Conservation (phyloP, 53 echinoderm and acorn worm genomes). For the Paracentrotus lividus region DNA sequence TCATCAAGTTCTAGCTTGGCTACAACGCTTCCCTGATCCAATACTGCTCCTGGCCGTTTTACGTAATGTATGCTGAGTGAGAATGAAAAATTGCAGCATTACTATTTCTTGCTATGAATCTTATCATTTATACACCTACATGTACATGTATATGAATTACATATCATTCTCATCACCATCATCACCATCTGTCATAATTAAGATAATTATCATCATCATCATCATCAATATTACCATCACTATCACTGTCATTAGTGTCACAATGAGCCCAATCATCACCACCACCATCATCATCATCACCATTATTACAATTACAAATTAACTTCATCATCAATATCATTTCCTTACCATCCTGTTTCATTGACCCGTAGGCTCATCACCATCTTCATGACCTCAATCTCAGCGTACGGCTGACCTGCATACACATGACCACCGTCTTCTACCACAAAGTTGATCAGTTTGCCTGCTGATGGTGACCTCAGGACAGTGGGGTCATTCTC, state of each 20-base stretch:
- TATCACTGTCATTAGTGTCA: background rate
- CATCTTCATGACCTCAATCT: constrained; percentile 99
- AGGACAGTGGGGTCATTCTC: constrained; percentile 97
- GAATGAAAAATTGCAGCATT: background rate
- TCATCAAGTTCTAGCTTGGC: constrained; percentile 93
- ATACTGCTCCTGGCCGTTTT: constrained; percentile 92
- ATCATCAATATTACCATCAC: background rate
- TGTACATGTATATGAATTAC: background rate
- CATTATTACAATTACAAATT: too few relatives aligned
- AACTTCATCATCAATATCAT: constrained; percentile 62
- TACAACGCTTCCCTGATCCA: constrained; percentile 94
- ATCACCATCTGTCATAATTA: too few relatives aligned
- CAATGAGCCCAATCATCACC: background rate
- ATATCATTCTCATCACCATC: constrained; percentile 34
- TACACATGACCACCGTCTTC: constrained; percentile 94
- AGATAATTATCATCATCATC: background rate
- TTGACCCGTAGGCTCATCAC: constrained; percentile 93
- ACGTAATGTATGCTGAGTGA: constrained; percentile 88
- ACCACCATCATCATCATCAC: background rate
- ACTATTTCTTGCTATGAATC: background rate
- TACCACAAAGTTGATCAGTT: constrained; percentile 88
- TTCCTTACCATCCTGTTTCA: constrained; percentile 91
- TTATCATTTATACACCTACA: too few relatives aligned
- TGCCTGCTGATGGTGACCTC: constrained; percentile 97
- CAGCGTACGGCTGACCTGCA: constrained; percentile 93